Conservation (phyloP, 2,797 vertebrate genomes). For the Amphiprion clarkii region DNA sequence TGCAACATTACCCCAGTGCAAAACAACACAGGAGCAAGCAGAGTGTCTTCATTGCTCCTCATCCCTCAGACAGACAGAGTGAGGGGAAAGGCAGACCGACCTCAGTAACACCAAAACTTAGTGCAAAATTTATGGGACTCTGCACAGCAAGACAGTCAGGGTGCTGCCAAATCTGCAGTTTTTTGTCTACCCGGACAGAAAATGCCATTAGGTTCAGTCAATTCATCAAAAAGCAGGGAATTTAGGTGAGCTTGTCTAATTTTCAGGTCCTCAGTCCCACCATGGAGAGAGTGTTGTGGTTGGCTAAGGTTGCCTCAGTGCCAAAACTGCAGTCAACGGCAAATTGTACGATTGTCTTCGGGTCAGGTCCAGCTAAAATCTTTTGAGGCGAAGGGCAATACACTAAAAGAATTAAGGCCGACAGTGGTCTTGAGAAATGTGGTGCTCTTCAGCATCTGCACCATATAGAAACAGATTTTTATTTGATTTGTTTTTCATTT, state of each 20-base stretch:
- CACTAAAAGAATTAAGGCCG: conserved; percentile 45
- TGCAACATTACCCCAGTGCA: conserved; percentile 58
- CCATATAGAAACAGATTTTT: conserved; percentile 33
- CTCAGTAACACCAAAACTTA: conserved; percentile 75
- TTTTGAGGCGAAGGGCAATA: conserved; percentile 53
- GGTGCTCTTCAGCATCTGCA: conserved; percentile 30
- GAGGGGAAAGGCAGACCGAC: conserved; percentile 63
- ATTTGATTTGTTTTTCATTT: conserved; percentile 7
- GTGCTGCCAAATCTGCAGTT: conserved; percentile 62
- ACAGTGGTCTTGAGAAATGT: conserved; percentile 50
- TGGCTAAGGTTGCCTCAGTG: conserved; percentile 67
- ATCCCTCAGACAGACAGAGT: conserved; percentile 52
- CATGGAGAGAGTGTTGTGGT: conserved; percentile 75
- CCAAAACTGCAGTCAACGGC: conserved; percentile 70
- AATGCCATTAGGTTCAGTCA: conserved; percentile 71
- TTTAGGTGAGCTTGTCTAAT: conserved; percentile 76
- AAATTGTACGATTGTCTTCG: conserved; percentile 50
- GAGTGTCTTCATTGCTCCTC: conserved; percentile 65
- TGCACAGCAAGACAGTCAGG: conserved; percentile 65
- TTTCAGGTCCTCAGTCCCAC: conserved; percentile 80
- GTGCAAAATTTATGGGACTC: conserved; percentile 76
- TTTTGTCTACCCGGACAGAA: conserved; percentile 73
- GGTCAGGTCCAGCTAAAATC: conserved; percentile 62
- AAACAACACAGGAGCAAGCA: conserved; percentile 59
- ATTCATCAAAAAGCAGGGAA: conserved; percentile 73